phyloP scores from a whole-genome alignment of 1,140 invertebrate species.

The Macrocentrus cingulum region DNA sequence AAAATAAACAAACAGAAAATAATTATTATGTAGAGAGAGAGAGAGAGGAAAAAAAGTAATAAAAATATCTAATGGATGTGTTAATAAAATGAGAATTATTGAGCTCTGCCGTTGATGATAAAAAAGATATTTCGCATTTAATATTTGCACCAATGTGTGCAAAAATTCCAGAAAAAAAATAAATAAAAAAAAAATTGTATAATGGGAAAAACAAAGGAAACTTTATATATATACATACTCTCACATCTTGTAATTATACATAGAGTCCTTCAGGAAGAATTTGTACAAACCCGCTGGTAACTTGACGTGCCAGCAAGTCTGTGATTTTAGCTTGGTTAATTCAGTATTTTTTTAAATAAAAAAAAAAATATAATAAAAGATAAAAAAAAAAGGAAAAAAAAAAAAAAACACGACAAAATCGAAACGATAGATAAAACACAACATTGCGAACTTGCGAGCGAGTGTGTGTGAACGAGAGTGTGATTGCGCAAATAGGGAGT shows the following conservation, averaged over 20 bases:
- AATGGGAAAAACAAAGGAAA: too few relatives aligned
- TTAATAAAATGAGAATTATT: not conserved
- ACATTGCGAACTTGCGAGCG: slow-evolving; percentile 9
- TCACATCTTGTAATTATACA: slow-evolving; percentile 41
- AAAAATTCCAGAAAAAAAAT: not conserved
- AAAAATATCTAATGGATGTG: slow-evolving; percentile 3
- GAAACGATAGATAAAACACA: slow-evolving; percentile 24
- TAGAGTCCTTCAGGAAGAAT: slow-evolving; percentile 57
- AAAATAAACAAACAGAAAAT: not conserved
- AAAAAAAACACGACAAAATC: slow-evolving; percentile 28
- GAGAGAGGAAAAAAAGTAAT: slow-evolving; percentile 3
- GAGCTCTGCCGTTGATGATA: not conserved
- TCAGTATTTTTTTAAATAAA: slow-evolving; percentile 60
- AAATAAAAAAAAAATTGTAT: slow-evolving; percentile 30
- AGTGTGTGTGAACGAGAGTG: slow-evolving; percentile 15
- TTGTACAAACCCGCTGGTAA: slow-evolving; percentile 53
- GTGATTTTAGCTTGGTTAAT: slow-evolving; percentile 61
- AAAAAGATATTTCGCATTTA: slow-evolving; percentile 11
- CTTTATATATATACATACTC: slow-evolving; percentile 42
- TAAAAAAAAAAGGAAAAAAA: slow-evolving; percentile 25
- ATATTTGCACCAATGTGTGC: slow-evolving; percentile 20
- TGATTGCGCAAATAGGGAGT: slow-evolving; percentile 4
- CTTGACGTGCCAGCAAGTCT: slow-evolving; percentile 51
- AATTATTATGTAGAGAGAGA: slow-evolving; percentile 19
- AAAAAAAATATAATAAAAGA: slow-evolving; percentile 37